Base-by-base conservation (phyloP, 2,113 vertebrate genomes). In the Erythrocercus mccallii region DNA sequence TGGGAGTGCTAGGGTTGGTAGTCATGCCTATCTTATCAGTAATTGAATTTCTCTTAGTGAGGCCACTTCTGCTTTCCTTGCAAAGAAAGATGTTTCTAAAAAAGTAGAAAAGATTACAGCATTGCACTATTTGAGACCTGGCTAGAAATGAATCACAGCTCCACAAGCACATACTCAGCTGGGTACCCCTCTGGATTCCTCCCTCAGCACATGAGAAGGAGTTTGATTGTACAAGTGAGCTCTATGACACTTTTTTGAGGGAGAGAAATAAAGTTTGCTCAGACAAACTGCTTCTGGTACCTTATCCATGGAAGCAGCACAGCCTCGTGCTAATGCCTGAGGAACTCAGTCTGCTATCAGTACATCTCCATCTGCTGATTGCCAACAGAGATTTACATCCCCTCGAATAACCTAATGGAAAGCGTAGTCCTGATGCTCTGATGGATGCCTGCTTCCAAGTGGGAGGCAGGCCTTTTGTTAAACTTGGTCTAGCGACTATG, bases 351-450 rank as follows among this genome's bases (percentile, higher is more conserved):
- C 56, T 61, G 28, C 42, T 50, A 19, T 14, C 50, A 53, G 56
- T 56, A 51, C 79, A 58, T 88, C 83, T 95, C 72, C 88, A 91
- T 60, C 88, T 90, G 83, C 51, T 81, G 69, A 91, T 84, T 83
- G 64, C 57, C 79, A 51, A 22, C 14, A 40, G 51, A 78, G 42
- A 62, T 86, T 83, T 81, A 64, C 48, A 54, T 24, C 12, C 15
- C 57, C 81, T 60, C 31, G 10, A n/a, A 47, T 16, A 66, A 66
- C 19, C 15, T 1, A 1, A 12, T 23, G 53, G 56, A 71, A 90
- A 78, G 31, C 73, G 65, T 11, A 15, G 28, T 74, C 51, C 69
- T 83, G 60, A 22, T 91, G 37, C 27, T 77, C 30, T 84, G 86
- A 81, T 81, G 60, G 64, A 61, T 73, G 42, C 37, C 65, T 86